phyloP scores from a whole-genome alignment of 1,140 invertebrate genomes.

The Leptonema lineaticorne region DNA sequence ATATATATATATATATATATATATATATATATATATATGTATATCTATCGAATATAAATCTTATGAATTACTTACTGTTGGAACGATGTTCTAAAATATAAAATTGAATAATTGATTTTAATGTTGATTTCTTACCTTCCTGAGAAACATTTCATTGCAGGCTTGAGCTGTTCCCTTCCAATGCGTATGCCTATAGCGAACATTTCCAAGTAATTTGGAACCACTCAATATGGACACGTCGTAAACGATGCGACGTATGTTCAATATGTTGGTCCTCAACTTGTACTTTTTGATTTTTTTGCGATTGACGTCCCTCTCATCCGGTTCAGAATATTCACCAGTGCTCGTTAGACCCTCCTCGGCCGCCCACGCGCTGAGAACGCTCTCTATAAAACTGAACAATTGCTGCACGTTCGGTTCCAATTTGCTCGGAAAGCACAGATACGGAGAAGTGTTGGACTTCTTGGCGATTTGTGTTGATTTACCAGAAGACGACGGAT shows the following conservation, averaged over 20 bases:
- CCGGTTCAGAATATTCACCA: slow-evolving; percentile 64
- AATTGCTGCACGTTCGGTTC: slow-evolving; percentile 76
- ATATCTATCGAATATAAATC: no score
- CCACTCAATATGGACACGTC: slow-evolving; percentile 65
- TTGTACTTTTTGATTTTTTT: slow-evolving; percentile 64
- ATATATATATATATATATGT: no score
- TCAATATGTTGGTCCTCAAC: slow-evolving; percentile 63
- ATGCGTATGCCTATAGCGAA: slow-evolving; percentile 68
- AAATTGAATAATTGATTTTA: not conserved
- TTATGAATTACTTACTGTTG: no score
- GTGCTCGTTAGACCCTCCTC: slow-evolving; percentile 67
- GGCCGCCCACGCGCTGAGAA: slow-evolving; percentile 67
- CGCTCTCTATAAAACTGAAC: slow-evolving; percentile 73
- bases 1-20: no score
- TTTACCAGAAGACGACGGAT: slow-evolving; percentile 50
- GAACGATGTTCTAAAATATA: not conserved
- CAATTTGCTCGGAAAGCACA: slow-evolving; percentile 57
- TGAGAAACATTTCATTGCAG: slow-evolving; percentile 73
- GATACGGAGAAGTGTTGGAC: slow-evolving; percentile 45
- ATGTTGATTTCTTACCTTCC: slow-evolving; percentile 61
- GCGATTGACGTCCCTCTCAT: slow-evolving; percentile 63
- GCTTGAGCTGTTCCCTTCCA: slow-evolving; percentile 71
- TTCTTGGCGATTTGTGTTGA: slow-evolving; percentile 41
- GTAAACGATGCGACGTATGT: slow-evolving; percentile 64
- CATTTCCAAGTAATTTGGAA: slow-evolving; percentile 62